Evolutionary conservation across 2,797 vertebrate species (phyloP).

Genomic region (Hoplostethus atlanticus): DNA sequence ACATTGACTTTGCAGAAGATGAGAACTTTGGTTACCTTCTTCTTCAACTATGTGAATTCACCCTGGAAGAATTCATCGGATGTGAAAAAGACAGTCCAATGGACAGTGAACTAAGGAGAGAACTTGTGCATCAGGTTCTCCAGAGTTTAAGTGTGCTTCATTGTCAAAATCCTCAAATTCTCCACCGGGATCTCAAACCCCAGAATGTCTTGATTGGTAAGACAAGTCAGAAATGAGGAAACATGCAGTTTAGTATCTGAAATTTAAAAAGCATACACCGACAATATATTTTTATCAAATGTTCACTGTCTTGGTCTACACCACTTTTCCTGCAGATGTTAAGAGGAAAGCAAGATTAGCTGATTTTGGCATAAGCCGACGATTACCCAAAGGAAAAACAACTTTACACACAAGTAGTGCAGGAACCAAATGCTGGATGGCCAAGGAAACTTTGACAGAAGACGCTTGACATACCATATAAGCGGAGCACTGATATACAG

Average conservation of each 20-base stretch:
- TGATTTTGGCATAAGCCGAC: constrained; percentile 79
- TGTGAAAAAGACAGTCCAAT: no score
- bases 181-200: no score
- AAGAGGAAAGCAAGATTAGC: constrained; percentile 56
- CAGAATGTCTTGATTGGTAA: no score
- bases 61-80: no score
- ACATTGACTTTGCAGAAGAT: constrained; percentile 75
- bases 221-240: no score
- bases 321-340: constrained; percentile 56
- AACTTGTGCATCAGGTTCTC: no score
- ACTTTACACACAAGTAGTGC: constrained; percentile 51
- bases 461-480: constrained; percentile 49
- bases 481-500: constrained; percentile 75
- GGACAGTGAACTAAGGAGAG: no score
- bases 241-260: no score
- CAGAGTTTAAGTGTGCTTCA: no score
- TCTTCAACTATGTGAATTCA: no score
- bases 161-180: no score
- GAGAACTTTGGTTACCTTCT: constrained; percentile 77
- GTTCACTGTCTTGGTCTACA: neutral
- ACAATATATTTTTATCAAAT: neutral
- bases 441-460: constrained; percentile 65
- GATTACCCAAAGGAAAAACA: constrained; percentile 57
- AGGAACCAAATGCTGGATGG: constrained; percentile 80
- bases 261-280: no score